Base-by-base conservation (phyloP, 2,888 invertebrate species). In the Diarsia dahlii region DNA sequence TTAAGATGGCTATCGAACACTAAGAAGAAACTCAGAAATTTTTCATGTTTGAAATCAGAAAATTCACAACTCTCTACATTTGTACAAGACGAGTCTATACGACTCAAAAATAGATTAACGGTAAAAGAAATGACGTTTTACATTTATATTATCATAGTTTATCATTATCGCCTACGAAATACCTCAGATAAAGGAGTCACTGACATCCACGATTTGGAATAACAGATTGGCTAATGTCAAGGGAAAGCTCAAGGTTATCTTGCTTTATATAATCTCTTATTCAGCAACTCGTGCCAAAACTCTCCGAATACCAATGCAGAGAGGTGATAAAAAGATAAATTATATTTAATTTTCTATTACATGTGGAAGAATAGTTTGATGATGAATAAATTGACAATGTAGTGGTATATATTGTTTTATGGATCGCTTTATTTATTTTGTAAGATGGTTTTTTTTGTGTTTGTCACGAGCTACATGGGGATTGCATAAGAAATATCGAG, bases 181-280 rank as follows among this genome's bases (percentile, higher is more conserved):
- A 68, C 83, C 81, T 82, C 64, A 70, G 64, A 90, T 90, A 89
- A 82, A 82, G 64, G 77, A 86, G 91, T 89, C 90, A 89, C 84
- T 89, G 90, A 89, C 89, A 83, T 87, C 70, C 71, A 74, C 50
- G 74, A 87, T 85, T 88, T 56, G 48, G 65, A 81, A 84, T 76
- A 82, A 84, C 69, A 74, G 74, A 82, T 81, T 78, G 60, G 68
- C 56, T 82, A 87, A 88, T 87, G 89, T 89, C 90, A 91, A 89
- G 89, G 89, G 73, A 82, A 84, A 62, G 70, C 34, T 81, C 85
- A 88, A 88, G 88, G 89, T 85, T 84, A 87, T 78, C 65, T 63
- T 3, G 60, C 15, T 80, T 79, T 66, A 80, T 66, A 60, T 72
- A 76, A 76, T 78, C 62, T 74, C 45, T 23, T 45, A 39, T 45